Base-by-base conservation (phyloP, 2,797 vertebrate species). In the Peromyscus attwateri region DNA sequence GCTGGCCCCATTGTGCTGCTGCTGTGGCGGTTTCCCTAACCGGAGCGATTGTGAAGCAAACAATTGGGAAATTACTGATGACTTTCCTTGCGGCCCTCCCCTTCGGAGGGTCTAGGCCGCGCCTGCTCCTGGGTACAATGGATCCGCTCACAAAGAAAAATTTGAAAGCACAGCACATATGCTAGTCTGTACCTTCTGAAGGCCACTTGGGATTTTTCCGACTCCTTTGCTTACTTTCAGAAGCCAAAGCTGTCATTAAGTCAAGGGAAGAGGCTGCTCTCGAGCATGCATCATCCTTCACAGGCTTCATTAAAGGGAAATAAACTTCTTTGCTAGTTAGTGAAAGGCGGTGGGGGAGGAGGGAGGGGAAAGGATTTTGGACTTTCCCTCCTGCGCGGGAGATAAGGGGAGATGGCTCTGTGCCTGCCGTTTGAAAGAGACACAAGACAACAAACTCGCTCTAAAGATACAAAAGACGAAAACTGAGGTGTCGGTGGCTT, bases 301-400 rank as follows among this genome's bases (percentile, higher is more conserved):
- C 75, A 94, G 95, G 91, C 96, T 94, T 97, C 96, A 94, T 95
- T 97, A 94, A 95, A 97, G 92, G 83, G 92, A 95, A 97, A 97
- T 91, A 95, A 97, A 96, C 87, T 81, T 82, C 93, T 82, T 82
- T 88, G 91, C 96, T 94, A 60, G 84, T 93, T 95, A 94, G 93
- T 49, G 81, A 91, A 94, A 96, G 93, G 93, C 46, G n/a, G 87
- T 31, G 71, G 64, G 60, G 62, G 84, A 79, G 62, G 57, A 79
- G 62, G 64, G 49, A 3, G 2, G 4, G 12, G 21, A 27, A 55
- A 57, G 31, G 90, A 94, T 83, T 68, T 70, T 62, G 34, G 71
- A 75, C 62, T 91, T 77, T 92, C 43, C 76, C 55, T 95, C 76
- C 77, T 89, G 92, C 23, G 64, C 87, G n/a, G 79, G 66, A 85